These are phyloP conservation scores for Diachasmimorpha longicaudata DNA, from an alignment of 1,140 invertebrate genomes.

Conservation along the genomic window DNA sequence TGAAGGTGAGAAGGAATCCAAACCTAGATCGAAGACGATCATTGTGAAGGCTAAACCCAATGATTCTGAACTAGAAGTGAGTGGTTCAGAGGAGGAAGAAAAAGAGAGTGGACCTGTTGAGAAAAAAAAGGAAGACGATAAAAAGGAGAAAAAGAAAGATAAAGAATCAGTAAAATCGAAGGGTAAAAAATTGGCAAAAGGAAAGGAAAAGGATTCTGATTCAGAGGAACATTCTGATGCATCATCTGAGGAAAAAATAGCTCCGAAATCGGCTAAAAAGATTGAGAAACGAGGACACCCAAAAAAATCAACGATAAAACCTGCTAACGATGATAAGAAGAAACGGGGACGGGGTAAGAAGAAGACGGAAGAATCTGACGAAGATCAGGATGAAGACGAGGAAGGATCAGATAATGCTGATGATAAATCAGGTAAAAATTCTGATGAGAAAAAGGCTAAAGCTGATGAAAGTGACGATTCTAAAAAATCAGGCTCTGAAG, in stretches of 20 bases:
- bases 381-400: not conserved
- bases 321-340: not conserved
- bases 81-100: slow-evolving; percentile 43
- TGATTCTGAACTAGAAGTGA: slow-evolving; percentile 54
- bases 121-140: slow-evolving; percentile 9
- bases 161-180: slow-evolving; percentile 42
- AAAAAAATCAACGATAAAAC: slow-evolving; percentile 9
- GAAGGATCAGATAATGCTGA: not conserved
- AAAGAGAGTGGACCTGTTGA: slow-evolving; percentile 8
- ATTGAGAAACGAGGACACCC: not conserved
- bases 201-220: slow-evolving; percentile 48
- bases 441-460: slow-evolving; percentile 1
- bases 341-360: not conserved
- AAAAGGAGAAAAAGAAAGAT: slow-evolving; percentile 10
- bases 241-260: slow-evolving; percentile 6
- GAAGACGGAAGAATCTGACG: not conserved
- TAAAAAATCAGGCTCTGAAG: slow-evolving; percentile 23
- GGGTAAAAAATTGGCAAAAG: slow-evolving; percentile 34
- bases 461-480: slow-evolving; percentile 18
- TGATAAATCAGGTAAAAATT: not conserved
- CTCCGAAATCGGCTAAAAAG: slow-evolving; percentile 10
- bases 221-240: slow-evolving; percentile 35
- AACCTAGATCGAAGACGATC: slow-evolving; percentile 48
- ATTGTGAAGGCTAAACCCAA: slow-evolving; percentile 55
- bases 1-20: slow-evolving; percentile 39